Conservation (phyloP, 2,113 vertebrate species). For the Struthio camelus region DNA sequence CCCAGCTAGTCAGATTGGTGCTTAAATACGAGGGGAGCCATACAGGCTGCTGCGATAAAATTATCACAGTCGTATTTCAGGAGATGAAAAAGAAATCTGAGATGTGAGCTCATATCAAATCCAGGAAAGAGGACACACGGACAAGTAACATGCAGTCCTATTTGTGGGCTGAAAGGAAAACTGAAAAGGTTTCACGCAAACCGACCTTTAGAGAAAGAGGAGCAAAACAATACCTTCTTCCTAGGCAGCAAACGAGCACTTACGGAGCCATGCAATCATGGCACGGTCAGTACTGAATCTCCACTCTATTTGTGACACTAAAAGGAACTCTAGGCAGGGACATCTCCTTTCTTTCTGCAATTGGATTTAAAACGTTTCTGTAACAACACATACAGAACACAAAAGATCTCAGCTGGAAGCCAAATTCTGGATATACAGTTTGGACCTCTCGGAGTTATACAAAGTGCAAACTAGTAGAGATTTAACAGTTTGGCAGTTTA, state of each 20-base stretch:
- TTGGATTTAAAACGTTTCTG: not conserved
- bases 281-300: fast-evolving
- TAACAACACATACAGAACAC: fast-evolving
- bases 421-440: not conserved
- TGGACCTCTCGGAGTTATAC: not conserved
- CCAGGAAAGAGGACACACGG: conserved; percentile 33
- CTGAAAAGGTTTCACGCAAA: not conserved
- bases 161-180: not conserved
- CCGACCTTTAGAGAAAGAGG: not conserved
- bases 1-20: conserved; percentile 3
- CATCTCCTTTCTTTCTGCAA: not conserved
- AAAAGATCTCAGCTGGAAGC: not conserved
- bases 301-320: not conserved
- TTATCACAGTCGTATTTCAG: conserved; percentile 29
- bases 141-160: not conserved
- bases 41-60: conserved; percentile 27
- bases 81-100: conserved; percentile 53
- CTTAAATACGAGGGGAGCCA: not conserved
- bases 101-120: conserved; percentile 3
- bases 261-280: fast-evolving
- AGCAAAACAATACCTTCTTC: not conserved
- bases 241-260: not conserved
- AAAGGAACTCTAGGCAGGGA: fast-evolving
- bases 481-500: not conserved
- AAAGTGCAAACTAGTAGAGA: not conserved